Evolutionary conservation across 1,140 invertebrate species (phyloP).

Genomic region (Scaptodrosophila lebanonensis): DNA sequence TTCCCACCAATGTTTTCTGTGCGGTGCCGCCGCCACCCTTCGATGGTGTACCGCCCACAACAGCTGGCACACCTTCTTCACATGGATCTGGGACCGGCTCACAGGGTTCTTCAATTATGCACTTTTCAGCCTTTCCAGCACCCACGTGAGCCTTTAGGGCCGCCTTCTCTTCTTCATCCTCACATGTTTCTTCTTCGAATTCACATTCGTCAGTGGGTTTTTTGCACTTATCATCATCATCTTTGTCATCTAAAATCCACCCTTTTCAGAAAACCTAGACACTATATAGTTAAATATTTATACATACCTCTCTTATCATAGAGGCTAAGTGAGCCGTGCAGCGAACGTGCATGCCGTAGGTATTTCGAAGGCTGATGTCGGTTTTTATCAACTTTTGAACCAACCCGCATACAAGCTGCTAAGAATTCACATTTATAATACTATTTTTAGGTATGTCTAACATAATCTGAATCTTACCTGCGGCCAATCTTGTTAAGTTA

Average conservation of each 20-base stretch:
- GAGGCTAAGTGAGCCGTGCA: constrained; percentile 1
- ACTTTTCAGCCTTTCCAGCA: not conserved
- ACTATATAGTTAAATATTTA: not conserved
- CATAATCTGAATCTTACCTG: constrained; percentile 9
- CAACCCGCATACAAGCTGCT: constrained; percentile 8
- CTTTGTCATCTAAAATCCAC: not conserved
- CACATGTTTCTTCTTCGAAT: not conserved
- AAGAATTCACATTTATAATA: not conserved
- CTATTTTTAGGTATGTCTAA: not conserved
- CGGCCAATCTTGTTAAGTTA: constrained; percentile 18
- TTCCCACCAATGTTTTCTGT: constrained; percentile 1
- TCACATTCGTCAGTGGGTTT: constrained; percentile 12
- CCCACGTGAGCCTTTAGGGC: no score
- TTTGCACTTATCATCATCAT: constrained; percentile 7
- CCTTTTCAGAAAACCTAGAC: not conserved
- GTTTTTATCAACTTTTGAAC: constrained; percentile 2
- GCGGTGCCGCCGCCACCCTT: constrained; percentile 1
- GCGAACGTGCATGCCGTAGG: constrained; percentile 6
- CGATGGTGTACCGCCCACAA: no score
- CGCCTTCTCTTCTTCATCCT: not conserved
- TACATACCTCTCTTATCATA: not conserved
- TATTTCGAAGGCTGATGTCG: not conserved
- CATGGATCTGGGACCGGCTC: not conserved
- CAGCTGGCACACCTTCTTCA: not conserved
- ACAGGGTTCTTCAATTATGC: not conserved